phyloP scores from a whole-genome alignment of 2,888 invertebrate genomes.

The Torymus auratus region DNA sequence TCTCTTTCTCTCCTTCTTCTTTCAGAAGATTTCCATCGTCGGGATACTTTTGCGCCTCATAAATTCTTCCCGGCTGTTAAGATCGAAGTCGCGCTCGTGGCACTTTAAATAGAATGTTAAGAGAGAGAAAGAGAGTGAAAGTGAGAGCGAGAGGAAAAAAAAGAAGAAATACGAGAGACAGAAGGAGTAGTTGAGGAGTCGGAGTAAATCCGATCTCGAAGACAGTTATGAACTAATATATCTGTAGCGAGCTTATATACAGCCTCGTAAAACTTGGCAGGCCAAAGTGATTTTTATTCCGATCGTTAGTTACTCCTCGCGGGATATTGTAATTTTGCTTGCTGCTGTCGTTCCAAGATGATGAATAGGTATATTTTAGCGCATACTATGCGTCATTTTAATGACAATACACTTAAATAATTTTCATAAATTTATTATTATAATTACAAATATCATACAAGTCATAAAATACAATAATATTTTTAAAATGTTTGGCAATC shows the following conservation, averaged over 20 bases:
- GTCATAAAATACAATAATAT: too few relatives aligned
- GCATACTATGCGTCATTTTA: too few relatives aligned
- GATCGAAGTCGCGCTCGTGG: slow-evolving; percentile 9
- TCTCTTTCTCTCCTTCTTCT: too few relatives aligned
- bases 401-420: too few relatives aligned
- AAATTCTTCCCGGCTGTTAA: slow-evolving; percentile 5
- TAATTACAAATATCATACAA: too few relatives aligned
- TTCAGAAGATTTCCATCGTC: slow-evolving; percentile 20
- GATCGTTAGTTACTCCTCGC: neutral
- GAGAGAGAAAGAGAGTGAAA: neutral
- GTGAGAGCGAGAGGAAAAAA: neutral
- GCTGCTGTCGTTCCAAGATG: too few relatives aligned
- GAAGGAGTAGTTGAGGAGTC: neutral
- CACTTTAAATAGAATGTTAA: slow-evolving; percentile 33
- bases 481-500: too few relatives aligned
- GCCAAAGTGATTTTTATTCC: neutral
- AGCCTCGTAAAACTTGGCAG: neutral
- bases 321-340: too few relatives aligned
- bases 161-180: neutral
- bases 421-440: too few relatives aligned
- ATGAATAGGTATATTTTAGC: too few relatives aligned
- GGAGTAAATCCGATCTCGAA: slow-evolving; percentile 8
- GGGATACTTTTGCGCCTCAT: slow-evolving; percentile 35
- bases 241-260: neutral
- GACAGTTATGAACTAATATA: slow-evolving; percentile 24